These are phyloP conservation scores for Dascyllus trimaculatus DNA, from an alignment of 2,113 vertebrate genomes.

Conservation along the genomic window DNA sequence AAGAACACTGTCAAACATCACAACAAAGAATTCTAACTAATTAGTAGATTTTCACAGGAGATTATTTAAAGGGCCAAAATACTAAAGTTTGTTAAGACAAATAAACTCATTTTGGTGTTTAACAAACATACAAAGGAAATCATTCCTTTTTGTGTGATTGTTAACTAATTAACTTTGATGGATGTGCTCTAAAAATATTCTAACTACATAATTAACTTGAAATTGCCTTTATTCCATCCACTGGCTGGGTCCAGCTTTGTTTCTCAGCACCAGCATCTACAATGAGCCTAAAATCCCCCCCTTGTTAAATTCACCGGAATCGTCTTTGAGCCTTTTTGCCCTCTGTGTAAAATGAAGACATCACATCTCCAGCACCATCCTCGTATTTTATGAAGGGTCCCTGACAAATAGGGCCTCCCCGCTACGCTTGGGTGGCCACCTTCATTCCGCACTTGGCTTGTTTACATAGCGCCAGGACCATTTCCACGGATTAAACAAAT, in stretches of 20 bases:
- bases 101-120: constrained; percentile 27
- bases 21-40: not conserved
- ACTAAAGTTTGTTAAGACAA: not conserved
- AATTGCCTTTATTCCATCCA: constrained; percentile 12
- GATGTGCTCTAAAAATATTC: constrained; percentile 22
- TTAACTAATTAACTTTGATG: constrained; percentile 28
- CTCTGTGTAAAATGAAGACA: constrained; percentile 97
- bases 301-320: constrained; percentile 28
- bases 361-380: constrained; percentile 90
- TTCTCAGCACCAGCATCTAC: not conserved
- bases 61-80: not conserved
- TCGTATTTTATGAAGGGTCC: constrained; percentile 94
- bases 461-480: constrained; percentile 98
- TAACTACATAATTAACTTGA: constrained; percentile 19
- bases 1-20: too few species aligned
- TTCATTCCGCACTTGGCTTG: constrained; percentile 97
- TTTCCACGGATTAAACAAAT: constrained; percentile 99
- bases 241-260: not conserved
- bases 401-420: constrained; percentile 96
- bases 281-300: constrained; percentile 8
- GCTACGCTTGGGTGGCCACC: constrained; percentile 92
- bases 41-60: not conserved
- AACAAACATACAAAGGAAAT: constrained; percentile 14
- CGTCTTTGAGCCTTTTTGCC: constrained; percentile 89
- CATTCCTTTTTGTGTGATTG: not conserved